These are phyloP conservation scores for Sebastes variabilis DNA, from an alignment of 2,797 vertebrate species.

Conservation along the genomic window DNA sequence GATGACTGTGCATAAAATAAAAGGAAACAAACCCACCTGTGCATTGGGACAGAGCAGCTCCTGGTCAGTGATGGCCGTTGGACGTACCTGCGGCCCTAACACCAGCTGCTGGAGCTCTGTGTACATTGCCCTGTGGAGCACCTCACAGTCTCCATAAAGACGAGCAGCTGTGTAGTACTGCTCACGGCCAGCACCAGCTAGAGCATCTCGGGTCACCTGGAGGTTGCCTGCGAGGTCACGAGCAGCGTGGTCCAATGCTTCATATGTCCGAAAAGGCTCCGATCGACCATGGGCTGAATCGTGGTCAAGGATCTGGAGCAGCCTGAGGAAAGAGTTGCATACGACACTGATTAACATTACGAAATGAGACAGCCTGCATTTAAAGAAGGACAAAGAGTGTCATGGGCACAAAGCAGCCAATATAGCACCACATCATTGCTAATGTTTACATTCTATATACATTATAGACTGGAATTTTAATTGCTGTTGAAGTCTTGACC, in stretches of 20 bases:
- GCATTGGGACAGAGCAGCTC: constrained; percentile 82
- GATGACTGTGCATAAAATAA: constrained; percentile 1
- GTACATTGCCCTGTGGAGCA: constrained; percentile 82
- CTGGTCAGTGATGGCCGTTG: constrained; percentile 66
- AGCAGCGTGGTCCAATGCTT: constrained; percentile 84
- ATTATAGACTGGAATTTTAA: no score
- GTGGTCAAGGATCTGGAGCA: constrained; percentile 87
- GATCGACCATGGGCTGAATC: constrained; percentile 60
- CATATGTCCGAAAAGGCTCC: constrained; percentile 89
- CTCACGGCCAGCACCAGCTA: constrained; percentile 76
- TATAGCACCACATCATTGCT: not conserved
- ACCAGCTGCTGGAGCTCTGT: constrained; percentile 85
- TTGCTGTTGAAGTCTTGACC: no score
- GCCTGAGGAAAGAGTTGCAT: constrained; percentile 70
- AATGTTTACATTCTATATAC: no score
- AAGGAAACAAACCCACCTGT: constrained; percentile 81
- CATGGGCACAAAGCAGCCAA: not conserved
- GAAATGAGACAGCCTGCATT: not conserved
- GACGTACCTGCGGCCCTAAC: constrained; percentile 87
- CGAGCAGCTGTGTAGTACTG: constrained; percentile 77
- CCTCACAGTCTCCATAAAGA: constrained; percentile 79
- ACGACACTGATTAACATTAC: not conserved
- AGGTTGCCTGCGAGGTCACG: constrained; percentile 80
- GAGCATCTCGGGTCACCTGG: constrained; percentile 71
- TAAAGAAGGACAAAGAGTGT: not conserved